Conservation (phyloP, 53 echinoderm and acorn worm species). For the Glandiceps talaboti region DNA sequence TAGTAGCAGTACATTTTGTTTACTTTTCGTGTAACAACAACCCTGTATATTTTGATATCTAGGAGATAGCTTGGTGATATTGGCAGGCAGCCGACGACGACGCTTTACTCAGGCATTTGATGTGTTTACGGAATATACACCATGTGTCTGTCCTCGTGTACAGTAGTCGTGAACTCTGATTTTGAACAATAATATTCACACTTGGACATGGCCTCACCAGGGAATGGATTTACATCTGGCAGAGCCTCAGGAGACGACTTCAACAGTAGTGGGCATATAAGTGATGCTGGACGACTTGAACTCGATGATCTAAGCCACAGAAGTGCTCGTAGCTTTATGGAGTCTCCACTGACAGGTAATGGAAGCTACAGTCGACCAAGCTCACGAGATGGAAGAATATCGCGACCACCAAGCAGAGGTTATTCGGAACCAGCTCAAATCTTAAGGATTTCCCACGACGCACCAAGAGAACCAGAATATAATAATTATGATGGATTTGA, state of each 20-base stretch:
- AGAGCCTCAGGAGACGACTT: not conserved
- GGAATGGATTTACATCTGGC: not conserved
- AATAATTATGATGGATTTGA: conserved; percentile 36
- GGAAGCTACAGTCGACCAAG: not conserved
- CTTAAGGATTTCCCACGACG: not conserved
- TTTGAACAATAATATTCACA: no score
- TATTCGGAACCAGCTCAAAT: not conserved
- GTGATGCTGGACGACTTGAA: not conserved
- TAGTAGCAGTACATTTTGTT: no score
- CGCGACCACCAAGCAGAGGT: not conserved
- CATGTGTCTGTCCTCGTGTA: no score
- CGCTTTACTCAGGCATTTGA: no score
- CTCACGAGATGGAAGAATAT: not conserved
- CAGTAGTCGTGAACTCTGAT: no score
- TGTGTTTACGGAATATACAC: no score
- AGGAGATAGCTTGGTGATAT: no score
- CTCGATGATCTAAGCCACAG: not conserved
- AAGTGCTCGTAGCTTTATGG: not conserved
- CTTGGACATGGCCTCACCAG: no score
- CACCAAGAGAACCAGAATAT: not conserved
- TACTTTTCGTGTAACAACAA: no score
- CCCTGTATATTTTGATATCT: no score
- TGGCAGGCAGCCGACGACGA: no score
- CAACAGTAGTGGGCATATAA: not conserved
- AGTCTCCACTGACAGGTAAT: not conserved